A percentile compares a stretch with the other conserved stretches of the same genome.
These are phyloP conservation scores for Physeter macrocephalus DNA, from an alignment of 2,113 vertebrate species.

Conservation along the genomic window DNA sequence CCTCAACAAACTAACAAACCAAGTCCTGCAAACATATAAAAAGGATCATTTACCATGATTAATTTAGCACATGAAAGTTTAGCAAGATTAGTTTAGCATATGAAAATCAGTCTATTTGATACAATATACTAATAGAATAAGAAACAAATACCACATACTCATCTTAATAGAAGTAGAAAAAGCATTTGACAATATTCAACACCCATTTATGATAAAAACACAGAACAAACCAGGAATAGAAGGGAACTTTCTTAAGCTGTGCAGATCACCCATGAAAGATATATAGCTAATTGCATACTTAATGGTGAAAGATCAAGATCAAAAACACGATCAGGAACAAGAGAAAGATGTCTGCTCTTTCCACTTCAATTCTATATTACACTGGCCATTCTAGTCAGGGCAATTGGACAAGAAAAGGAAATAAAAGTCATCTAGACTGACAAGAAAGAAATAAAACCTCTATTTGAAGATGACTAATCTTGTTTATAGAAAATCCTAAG, in stretches of 20 bases:
- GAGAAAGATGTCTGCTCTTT: not conserved
- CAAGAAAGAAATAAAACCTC: not conserved
- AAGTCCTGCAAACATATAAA: not conserved
- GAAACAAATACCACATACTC: not conserved
- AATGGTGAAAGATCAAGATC: not conserved
- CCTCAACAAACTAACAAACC: not conserved
- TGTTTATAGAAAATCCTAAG: not conserved
- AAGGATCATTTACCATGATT: not conserved
- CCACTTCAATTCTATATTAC: not conserved
- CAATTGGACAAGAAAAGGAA: not conserved
- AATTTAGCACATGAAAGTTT: not conserved
- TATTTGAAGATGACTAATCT: not conserved
- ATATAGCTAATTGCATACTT: not conserved
- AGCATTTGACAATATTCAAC: not conserved
- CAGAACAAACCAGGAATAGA: not conserved
- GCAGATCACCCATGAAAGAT: not conserved
- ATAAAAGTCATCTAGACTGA: not conserved
- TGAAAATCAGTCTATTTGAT: not conserved
- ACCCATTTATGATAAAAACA: not conserved
- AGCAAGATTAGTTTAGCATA: not conserved
- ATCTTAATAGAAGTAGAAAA: not conserved
- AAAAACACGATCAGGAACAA: not conserved
- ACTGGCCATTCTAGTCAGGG: not conserved
- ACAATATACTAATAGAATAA: not conserved
- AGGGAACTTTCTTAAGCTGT: not conserved